Conservation (phyloP, 2,797 vertebrate species). For the Sternarchorhynchus goeldii region DNA sequence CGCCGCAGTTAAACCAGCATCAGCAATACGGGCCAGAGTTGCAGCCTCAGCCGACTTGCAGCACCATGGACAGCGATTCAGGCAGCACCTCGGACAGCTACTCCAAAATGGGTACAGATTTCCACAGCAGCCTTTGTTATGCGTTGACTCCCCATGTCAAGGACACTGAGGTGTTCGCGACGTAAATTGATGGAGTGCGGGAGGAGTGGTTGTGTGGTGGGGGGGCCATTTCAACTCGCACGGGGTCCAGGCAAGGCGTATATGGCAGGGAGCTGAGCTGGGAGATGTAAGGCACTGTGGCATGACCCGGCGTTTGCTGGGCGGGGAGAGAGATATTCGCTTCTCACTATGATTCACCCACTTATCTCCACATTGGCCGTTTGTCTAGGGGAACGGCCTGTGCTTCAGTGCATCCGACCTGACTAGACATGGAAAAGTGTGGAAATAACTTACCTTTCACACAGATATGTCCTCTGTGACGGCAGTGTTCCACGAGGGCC, state of each 20-base stretch:
- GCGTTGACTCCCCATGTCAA: conserved; percentile 9
- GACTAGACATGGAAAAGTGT: conserved; percentile 10
- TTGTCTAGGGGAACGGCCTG: conserved; percentile 44
- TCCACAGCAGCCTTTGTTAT: conserved; percentile 25
- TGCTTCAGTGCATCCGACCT: conserved; percentile 9
- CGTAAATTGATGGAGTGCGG: conserved; percentile 10
- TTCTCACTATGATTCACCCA: conserved; percentile 28
- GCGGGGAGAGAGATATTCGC: conserved; percentile 23
- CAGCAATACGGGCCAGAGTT: conserved; percentile 37
- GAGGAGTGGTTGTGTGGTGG: not conserved
- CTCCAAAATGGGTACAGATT: conserved; percentile 41
- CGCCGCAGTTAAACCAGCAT: conserved; percentile 40
- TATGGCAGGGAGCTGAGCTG: conserved; percentile 10
- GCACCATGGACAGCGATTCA: conserved; percentile 18
- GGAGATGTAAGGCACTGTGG: not conserved
- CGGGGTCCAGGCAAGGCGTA: conserved; percentile 26
- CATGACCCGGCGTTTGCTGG: conserved; percentile 8
- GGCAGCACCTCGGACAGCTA: conserved; percentile 28
- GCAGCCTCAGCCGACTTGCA: conserved; percentile 30
- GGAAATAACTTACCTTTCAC: conserved; percentile 35
- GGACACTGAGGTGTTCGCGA: conserved; percentile 3
- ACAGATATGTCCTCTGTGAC: conserved; percentile 26
- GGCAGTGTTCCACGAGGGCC: conserved; percentile 1
- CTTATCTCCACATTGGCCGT: conserved; percentile 44
- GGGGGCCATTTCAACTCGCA: not conserved